Conservation (phyloP, 2,797 vertebrate genomes). For the Schizopygopsis malacanthus region DNA sequence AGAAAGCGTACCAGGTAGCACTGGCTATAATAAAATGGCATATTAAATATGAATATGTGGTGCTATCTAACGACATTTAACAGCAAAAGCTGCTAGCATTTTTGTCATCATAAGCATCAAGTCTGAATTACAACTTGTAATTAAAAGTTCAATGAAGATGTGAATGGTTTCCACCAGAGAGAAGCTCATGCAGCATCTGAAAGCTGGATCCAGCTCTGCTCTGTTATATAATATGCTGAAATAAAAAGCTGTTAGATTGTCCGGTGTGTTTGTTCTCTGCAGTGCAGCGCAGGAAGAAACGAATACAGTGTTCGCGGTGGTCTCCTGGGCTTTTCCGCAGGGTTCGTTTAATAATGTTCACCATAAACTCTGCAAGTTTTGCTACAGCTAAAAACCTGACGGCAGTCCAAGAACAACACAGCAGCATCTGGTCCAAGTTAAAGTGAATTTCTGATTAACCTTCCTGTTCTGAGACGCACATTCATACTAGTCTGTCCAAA, state of each 20-base stretch:
- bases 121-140: constrained; percentile 3
- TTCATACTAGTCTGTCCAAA: constrained; percentile 18
- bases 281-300: constrained; percentile 26
- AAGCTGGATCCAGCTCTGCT: constrained; percentile 7
- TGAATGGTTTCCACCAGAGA: neutral
- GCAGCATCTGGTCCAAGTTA: constrained; percentile 53
- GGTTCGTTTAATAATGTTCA: constrained; percentile 40
- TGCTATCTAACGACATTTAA: constrained; percentile 7
- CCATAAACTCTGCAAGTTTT: constrained; percentile 31
- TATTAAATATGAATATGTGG: neutral
- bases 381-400: constrained; percentile 26
- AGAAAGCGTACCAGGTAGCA: neutral
- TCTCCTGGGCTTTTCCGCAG: constrained; percentile 36
- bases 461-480: constrained; percentile 27
- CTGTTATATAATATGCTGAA: constrained; percentile 31
- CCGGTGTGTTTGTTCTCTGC: constrained; percentile 39
- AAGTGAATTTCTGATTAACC: constrained; percentile 28
- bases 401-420: constrained; percentile 48
- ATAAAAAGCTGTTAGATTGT: constrained; percentile 38
- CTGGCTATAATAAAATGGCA: neutral
- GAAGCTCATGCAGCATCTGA: neutral
- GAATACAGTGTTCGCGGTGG: constrained; percentile 19
- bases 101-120: neutral
- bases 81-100: neutral
- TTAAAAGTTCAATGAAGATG: neutral